These are phyloP conservation scores for Phrynocephalus guinanensis DNA, from an alignment of 2,797 vertebrate genomes.

Conservation along the genomic window DNA sequence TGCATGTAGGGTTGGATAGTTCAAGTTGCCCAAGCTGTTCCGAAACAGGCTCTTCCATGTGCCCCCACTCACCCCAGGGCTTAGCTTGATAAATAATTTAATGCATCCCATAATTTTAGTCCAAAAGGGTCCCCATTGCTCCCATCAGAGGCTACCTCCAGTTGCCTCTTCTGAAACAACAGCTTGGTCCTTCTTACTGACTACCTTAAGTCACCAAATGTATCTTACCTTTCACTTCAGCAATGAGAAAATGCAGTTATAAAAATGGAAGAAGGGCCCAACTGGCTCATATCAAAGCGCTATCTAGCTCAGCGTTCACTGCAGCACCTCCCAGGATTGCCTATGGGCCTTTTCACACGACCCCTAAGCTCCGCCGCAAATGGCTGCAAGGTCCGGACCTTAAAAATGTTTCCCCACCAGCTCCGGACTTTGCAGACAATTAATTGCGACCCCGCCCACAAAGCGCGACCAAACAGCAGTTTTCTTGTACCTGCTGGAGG, in stretches of 20 bases:
- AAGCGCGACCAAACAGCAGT: too few species aligned
- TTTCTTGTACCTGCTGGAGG: too few species aligned
- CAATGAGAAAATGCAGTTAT: too few species aligned
- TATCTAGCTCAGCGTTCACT: background rate
- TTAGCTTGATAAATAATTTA: constrained; percentile 25
- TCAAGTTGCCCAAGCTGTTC: background rate
- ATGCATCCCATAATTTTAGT: too few species aligned
- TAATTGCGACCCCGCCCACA: too few species aligned
- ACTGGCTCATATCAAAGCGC: background rate
- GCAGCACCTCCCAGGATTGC: background rate
- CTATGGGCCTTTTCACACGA: too few species aligned
- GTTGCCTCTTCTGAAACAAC: background rate
- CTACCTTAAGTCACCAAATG: background rate
- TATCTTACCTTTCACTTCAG: background rate
- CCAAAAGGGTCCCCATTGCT: too few species aligned
- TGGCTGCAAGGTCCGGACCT: too few species aligned
- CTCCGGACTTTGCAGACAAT: too few species aligned
- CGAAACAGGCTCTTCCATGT: background rate
- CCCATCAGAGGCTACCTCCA: background rate
- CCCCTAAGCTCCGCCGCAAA: too few species aligned
- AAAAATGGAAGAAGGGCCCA: background rate
- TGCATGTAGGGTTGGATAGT: background rate
- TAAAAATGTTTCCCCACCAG: too few species aligned
- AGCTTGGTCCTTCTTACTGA: background rate
- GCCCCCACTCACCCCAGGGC: too few species aligned